Base-by-base conservation (phyloP, 2,113 vertebrate genomes). In the Oryzias melastigma region DNA sequence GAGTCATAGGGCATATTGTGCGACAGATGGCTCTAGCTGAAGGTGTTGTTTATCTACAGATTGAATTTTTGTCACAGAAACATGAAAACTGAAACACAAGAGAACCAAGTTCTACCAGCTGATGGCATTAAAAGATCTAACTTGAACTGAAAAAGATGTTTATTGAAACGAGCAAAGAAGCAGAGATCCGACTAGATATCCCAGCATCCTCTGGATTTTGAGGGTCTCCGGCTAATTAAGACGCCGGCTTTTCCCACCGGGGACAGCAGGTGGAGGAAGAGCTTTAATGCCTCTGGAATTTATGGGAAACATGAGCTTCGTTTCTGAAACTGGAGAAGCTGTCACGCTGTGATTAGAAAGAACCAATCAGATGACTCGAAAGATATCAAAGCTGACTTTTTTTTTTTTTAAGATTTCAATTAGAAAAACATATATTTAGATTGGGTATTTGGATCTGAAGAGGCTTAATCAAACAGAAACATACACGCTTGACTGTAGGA, bases 1-100 rank as follows among this genome's bases (percentile, higher is more conserved):
- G 22, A 62, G 53, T 57, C 63, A 52, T 35, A 35, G 51, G 61
- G n/a, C 81, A 81, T 82, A 78, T 64, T 84, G 80, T 18, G 24
- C 60, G 51, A 73, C 81, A 85, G 81, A 83, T 79, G 79, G 86
- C 70, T 53, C 46, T 29, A 51, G 58, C 63, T 63, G 55, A 47
- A 27, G 20, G 22, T 35, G 79, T 67, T 63, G 35, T 57, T 29
- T 49, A 51, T 43, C 66, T 62, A 52, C 58, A 57, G 68, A 66
- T 14, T 16, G 25, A 22, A 14, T 55, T 54, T 76, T 41, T 65
- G 52, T 58, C 35, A 50, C 43, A 17, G 15, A 53, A 62, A 44
- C 57, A 62, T 43, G 35, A 16, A 68, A 20, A 60, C n/a, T 15
- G 70, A 63, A 35, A 10, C 35, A 35, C 2, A 1, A 35, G 35